Base-by-base conservation (phyloP, 2,888 invertebrate genomes). In the Cheilosia soror region DNA sequence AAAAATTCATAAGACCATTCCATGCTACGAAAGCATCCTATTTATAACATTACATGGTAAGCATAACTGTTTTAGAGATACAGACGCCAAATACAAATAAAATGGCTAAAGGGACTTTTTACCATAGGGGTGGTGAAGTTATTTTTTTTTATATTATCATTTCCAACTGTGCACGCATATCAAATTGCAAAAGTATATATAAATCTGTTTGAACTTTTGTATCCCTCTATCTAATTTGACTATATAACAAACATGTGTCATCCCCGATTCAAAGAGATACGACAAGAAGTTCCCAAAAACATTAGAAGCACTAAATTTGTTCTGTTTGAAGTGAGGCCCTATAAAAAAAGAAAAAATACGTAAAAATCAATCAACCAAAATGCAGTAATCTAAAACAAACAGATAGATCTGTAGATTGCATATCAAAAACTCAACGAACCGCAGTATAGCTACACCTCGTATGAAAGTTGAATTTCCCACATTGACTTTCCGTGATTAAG, bases 321-420 rank as follows among this genome's bases (percentile, higher is more conserved):
- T 55, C 37, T 57, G 5, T 60, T 53, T 40, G 20, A 47, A 29
- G 66, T 27, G 37, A 42, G 15, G 20, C 9, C 29, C 15, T 2
- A 44, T 65, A 42, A 29, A 65, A 47, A 44, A 65, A 57, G 27
- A 13, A 5, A 31, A 63, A 47, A 15, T 42, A 47, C 13, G 15
- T 20, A 13, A 9, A 42, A 62, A 62, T 42, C 25, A 25, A 55
- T 62, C 51, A 11, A 55, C 53, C 65, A 27, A 79, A 65, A 37
- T 55, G 65, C 72, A 66, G 42, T 65, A 71, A 63, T 55, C 62
- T 40, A 57, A 73, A 75, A 55, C 57, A 80, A 80, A 80, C 9
- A 80, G 40, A 58, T 57, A 78, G 13, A 49, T 62, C 42, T 63
- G 60, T 60, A 75, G 62, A 75, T 68, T 69, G 80, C 75, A 81